These are phyloP conservation scores for Tipula helvola DNA, from an alignment of 2,888 invertebrate genomes.

Conservation along the genomic window DNA sequence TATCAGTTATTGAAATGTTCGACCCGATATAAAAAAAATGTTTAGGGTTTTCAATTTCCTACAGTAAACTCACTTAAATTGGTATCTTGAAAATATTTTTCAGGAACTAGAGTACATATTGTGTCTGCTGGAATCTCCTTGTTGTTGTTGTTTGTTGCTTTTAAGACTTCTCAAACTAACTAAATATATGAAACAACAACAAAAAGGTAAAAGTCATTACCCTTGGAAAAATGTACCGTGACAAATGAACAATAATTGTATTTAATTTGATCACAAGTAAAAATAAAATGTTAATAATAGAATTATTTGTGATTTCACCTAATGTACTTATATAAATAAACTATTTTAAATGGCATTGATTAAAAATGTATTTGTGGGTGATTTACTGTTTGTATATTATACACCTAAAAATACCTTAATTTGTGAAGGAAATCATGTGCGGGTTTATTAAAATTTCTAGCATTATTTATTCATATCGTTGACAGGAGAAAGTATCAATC, in stretches of 20 bases:
- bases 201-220: background rate
- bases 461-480: background rate
- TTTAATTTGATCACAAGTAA: background rate
- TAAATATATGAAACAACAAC: background rate
- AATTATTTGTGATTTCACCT: background rate
- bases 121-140: too few species aligned
- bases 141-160: too few species aligned
- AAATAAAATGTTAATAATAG: background rate
- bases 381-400: background rate
- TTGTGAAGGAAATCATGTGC: background rate
- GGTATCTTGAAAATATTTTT: too few species aligned
- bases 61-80: too few species aligned
- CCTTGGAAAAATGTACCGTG: background rate
- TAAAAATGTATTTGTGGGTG: background rate
- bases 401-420: background rate
- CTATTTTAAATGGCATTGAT: background rate
- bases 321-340: background rate
- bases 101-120: too few species aligned
- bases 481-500: background rate
- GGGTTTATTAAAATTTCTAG: background rate
- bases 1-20: too few species aligned
- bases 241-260: background rate
- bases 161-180: too few species aligned
- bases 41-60: too few species aligned
- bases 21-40: too few species aligned